Conservation (phyloP, 2,113 vertebrate species). For the Pituophis catenifer region DNA sequence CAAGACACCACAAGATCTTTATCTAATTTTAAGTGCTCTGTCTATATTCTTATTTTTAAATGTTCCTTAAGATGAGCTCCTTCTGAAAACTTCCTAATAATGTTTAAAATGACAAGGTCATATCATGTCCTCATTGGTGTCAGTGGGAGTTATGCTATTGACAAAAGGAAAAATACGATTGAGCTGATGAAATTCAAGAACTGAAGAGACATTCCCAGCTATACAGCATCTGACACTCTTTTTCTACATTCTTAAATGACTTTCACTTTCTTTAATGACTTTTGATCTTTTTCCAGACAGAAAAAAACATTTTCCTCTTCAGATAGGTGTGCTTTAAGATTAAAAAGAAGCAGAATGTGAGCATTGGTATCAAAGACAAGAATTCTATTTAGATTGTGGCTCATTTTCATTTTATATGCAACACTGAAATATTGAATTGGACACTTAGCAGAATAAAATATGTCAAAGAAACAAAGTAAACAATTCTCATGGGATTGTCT, state of each 20-base stretch:
- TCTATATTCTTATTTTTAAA: constrained; percentile 26
- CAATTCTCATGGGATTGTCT: constrained; percentile 13
- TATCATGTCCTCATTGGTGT: constrained; percentile 10
- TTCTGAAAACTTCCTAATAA: constrained; percentile 20
- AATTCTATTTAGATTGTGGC: constrained; percentile 36
- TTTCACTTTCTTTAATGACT: constrained; percentile 73
- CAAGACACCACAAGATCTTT: neutral
- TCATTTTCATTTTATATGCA: constrained; percentile 19
- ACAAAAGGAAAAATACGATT: constrained; percentile 33
- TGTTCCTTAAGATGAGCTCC: neutral
- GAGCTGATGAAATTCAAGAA: constrained; percentile 44
- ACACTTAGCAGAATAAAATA: constrained; percentile 33
- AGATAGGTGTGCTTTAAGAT: constrained; percentile 76
- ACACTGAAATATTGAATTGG: constrained; percentile 34
- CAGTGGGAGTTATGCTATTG: constrained; percentile 39
- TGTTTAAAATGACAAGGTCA: constrained; percentile 26
- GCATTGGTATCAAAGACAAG: constrained; percentile 51
- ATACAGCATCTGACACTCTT: constrained; percentile 45
- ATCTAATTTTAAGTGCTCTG: neutral
- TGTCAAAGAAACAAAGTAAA: constrained; percentile 31
- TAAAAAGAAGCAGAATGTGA: constrained; percentile 64
- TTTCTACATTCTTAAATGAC: constrained; percentile 71
- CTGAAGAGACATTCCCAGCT: constrained; percentile 28
- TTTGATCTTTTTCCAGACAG: constrained; percentile 69
- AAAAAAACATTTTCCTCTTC: constrained; percentile 63